Percentiles rank a stretch among this genome's conserved stretches.
These are phyloP conservation scores for Leptopilina drosophilae DNA, from an alignment of 2,888 invertebrate species.

Conservation along the genomic window DNA sequence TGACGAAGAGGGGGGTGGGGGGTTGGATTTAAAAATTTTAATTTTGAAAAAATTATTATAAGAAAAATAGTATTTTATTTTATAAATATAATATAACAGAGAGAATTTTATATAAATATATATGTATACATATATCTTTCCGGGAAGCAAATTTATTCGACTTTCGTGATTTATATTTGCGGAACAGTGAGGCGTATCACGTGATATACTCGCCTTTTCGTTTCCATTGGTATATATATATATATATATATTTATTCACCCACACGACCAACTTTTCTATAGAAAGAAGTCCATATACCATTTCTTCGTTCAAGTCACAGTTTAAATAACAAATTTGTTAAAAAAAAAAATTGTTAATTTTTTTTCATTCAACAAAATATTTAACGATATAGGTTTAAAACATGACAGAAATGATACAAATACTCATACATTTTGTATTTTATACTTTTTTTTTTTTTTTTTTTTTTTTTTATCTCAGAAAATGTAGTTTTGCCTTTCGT, in stretches of 20 bases:
- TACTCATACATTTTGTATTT: not conserved
- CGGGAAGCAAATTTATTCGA: slow-evolving; percentile 31
- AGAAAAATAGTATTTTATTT: too few species aligned
- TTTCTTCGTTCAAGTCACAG: not conserved
- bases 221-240: not conserved
- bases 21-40: too few species aligned
- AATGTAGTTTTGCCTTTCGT: not conserved
- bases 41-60: too few species aligned
- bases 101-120: too few species aligned
- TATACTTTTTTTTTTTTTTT: too few species aligned
- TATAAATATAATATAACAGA: too few species aligned
- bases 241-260: not conserved
- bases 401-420: not conserved
- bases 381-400: not conserved
- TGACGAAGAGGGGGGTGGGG: too few species aligned
- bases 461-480: not conserved
- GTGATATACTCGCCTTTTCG: not conserved
- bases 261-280: not conserved
- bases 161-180: slow-evolving; percentile 12
- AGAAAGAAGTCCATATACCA: not conserved
- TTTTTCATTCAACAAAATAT: not conserved
- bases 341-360: too few species aligned
- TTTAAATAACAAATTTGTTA: too few species aligned
- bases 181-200: slow-evolving; percentile 25
- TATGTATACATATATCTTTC: not conserved